phyloP scores from a whole-genome alignment of 2,888 invertebrate genomes.

The Zhuqinia jingwanae region DNA sequence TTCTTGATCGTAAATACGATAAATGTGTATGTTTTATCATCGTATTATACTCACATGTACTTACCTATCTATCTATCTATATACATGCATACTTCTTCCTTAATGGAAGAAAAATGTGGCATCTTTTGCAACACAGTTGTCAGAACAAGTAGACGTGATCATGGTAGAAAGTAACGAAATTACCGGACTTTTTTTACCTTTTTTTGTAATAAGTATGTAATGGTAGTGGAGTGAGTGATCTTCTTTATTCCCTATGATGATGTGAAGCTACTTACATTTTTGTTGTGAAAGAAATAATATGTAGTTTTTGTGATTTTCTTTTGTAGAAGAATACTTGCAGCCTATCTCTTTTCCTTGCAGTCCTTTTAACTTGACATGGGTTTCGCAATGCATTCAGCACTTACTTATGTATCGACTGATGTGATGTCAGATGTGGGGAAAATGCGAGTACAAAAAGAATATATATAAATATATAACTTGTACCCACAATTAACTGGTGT shows the following conservation, averaged over 20 bases:
- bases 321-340: too few relatives aligned
- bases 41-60: neutral
- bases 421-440: neutral
- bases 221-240: slow-evolving; percentile 13
- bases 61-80: too few relatives aligned
- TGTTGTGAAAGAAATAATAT: neutral
- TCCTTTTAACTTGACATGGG: slow-evolving; percentile 1
- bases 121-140: neutral
- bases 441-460: too few relatives aligned
- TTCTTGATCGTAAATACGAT: slow-evolving; percentile 18
- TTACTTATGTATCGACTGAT: neutral
- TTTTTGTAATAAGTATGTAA: neutral
- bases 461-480: too few relatives aligned
- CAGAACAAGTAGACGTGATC: neutral
- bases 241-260: slow-evolving; percentile 14
- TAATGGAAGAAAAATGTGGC: neutral
- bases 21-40: slow-evolving; percentile 37
- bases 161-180: slow-evolving; percentile 38
- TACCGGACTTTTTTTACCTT: neutral
- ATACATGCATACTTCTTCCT: too few relatives aligned
- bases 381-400: slow-evolving; percentile 1
- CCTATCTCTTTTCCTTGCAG: neutral
- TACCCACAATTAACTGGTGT: too few relatives aligned
- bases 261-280: slow-evolving; percentile 12
- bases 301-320: neutral